phyloP scores from a whole-genome alignment of 2,113 vertebrate genomes.

The Ptychochromis oligacanthus region DNA sequence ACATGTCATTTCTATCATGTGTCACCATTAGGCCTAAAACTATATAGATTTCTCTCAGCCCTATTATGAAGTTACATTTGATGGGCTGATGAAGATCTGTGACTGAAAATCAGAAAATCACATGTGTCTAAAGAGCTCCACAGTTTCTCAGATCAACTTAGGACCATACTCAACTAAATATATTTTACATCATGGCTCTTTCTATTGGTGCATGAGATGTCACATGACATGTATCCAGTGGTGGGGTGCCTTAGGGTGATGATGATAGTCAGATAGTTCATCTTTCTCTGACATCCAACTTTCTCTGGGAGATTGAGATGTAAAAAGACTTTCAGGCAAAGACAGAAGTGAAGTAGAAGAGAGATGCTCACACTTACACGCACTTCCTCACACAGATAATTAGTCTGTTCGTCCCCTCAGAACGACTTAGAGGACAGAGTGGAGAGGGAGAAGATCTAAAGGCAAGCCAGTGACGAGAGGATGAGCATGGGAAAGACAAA shows the following conservation, averaged over 20 bases:
- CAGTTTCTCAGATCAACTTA: neutral
- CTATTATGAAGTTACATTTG: neutral
- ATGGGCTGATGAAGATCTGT: neutral
- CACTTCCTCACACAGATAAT: slow-evolving; percentile 27
- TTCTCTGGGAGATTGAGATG: neutral
- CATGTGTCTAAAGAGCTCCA: neutral
- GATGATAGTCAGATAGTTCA: neutral
- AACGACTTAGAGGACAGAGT: slow-evolving; percentile 14
- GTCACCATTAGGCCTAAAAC: neutral
- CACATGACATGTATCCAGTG: neutral
- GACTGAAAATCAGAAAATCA: neutral
- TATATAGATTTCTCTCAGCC: neutral
- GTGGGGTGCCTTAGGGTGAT: neutral
- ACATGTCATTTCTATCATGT: neutral
- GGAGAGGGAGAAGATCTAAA: slow-evolving; percentile 1
- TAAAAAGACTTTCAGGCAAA: neutral
- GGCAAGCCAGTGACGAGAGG: neutral
- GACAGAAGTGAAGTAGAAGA: neutral
- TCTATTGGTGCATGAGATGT: neutral
- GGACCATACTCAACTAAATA: neutral
- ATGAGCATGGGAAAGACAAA: neutral
- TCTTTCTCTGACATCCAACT: neutral
- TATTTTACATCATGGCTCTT: neutral
- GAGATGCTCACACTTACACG: neutral
- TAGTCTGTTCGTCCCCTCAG: slow-evolving; percentile 25